Evolutionary conservation across 1,140 invertebrate species (phyloP), one percentile per base, ranked within the genome.

Genomic region (Zaprionus ornatus): DNA sequence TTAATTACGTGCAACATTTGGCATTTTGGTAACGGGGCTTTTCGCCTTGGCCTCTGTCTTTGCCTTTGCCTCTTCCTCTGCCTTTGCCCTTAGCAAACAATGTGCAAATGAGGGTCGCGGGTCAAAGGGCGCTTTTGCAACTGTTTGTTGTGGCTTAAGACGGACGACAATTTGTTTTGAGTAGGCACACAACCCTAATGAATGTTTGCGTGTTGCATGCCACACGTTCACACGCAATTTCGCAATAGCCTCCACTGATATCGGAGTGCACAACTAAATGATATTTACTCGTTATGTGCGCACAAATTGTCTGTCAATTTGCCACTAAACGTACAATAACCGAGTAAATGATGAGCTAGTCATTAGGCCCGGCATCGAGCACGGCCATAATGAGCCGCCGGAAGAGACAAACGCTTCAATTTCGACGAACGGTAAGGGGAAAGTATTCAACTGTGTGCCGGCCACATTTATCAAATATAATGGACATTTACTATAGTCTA

Each of bases 1-100:
- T 90, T 90, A 90, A 90, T 85, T 88, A 88, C 84, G 74, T 88
- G 85, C 85, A 78, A 79, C 80, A 88, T 88, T 88, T 83, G 83
- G 75, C 74, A 80, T 82, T 87, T 77, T 75, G 69, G 42, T 67
- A 87, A 82, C 50, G 55, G 64, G 57, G 52, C 64, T 19, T 17
- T n/a, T 57, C 32, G 23, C 63, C 52, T 45, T 17, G 12, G 32
- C 2, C 13, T 35, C 23, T 29, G 19, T 10, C 15, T 6, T 1
- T 42, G 6, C 15, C 23, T 17, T 2, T 27, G 27, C 2, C 17
- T 29, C n/a, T 27, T 17, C 40, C 4, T n/a, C 1, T 40, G 15
- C 15, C 23, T 15, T 42, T 50, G n/a, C 12, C 19, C n/a, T 35
- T 60, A 55, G 50, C 45, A 67, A 57, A 27, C 35, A 70, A 73